Base-by-base conservation (phyloP, 2,888 invertebrate species). In the Danaus chrysippus region DNA sequence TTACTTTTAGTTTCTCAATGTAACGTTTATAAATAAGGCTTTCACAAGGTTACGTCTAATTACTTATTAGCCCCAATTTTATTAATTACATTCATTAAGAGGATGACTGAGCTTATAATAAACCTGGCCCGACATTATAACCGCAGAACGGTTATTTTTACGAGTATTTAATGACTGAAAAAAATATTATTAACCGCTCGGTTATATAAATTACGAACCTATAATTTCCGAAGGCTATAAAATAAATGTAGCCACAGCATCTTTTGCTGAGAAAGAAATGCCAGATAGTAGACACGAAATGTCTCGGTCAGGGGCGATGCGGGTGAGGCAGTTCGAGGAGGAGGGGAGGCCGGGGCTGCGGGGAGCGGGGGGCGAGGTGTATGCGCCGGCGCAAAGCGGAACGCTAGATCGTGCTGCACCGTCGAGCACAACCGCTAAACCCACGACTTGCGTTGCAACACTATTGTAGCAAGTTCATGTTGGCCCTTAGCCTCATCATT, bases 381-480 rank as follows among this genome's bases (percentile, higher is more conserved):
- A 71, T 78, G 78, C 78, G 81, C 79, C 81, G 75, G 83, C 86
- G 85, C 81, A 82, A 73, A 88, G 86, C 90, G 90, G 88, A 91
- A 89, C 89, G 88, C 79, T 82, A 89, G 90, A 90, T 89, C 90
- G 90, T 91, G 90, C 85, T 84, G 90, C 90, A 84, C 85, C 89
- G 90, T 81, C 84, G 77, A 91, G 90, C 90, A 84, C 90, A 86
- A 90, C 91, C 90, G 88, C 89, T 81, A 84, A 83, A 84, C 76
- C 79, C 79, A 78, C 84, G 82, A 73, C 85, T 85, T 81, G 83
- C 82, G 81, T 87, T 86, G 89, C 90, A 88, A 86, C 87, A 87
- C 82, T 80, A 79, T 84, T 83, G 72, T 72, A 75, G 71, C 72
- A 71, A 69, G 69, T 73, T 70, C 68, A 66, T 63, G 68, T 63